Conservation (phyloP, 2,797 vertebrate species). For the Phoeniculus purpureus region DNA sequence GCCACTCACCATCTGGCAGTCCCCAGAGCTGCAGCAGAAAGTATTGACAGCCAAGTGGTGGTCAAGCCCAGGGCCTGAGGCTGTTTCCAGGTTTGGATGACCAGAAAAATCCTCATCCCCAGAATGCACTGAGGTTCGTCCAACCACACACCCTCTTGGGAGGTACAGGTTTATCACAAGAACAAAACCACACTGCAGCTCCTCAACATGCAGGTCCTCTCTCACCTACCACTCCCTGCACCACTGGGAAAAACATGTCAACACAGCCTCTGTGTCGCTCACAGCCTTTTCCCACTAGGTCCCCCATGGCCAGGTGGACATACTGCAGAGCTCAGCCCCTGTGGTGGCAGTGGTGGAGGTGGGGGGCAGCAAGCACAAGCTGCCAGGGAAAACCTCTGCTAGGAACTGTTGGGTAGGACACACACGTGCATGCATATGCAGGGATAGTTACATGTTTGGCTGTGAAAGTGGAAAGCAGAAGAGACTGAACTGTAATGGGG, state of each 20-base stretch:
- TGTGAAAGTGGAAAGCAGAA: not conserved
- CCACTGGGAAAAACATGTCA: fast-evolving
- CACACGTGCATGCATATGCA: fast-evolving
- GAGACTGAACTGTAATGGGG: not conserved
- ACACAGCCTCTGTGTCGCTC: fast-evolving
- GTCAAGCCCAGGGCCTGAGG: not conserved
- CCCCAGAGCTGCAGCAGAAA: not conserved
- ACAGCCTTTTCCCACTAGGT: not conserved
- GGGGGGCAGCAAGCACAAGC: not conserved
- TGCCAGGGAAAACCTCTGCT: not conserved
- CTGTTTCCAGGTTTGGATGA: not conserved
- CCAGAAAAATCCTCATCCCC: not conserved
- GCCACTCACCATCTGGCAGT: not conserved
- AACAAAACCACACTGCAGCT: not conserved
- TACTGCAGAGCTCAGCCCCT: not conserved
- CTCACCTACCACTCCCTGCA: not conserved
- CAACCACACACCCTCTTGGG: not conserved
- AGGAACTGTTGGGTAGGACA: not conserved
- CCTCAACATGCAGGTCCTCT: fast-evolving
- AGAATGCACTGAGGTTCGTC: fast-evolving
- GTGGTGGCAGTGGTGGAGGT: fast-evolving
- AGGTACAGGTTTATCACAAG: not conserved
- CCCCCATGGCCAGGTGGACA: not conserved
- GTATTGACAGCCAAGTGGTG: not conserved
- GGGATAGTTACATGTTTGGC: not conserved